Evolutionary conservation across 2,888 invertebrate species (phyloP).

Genomic region (Hydropsyche betteni): DNA sequence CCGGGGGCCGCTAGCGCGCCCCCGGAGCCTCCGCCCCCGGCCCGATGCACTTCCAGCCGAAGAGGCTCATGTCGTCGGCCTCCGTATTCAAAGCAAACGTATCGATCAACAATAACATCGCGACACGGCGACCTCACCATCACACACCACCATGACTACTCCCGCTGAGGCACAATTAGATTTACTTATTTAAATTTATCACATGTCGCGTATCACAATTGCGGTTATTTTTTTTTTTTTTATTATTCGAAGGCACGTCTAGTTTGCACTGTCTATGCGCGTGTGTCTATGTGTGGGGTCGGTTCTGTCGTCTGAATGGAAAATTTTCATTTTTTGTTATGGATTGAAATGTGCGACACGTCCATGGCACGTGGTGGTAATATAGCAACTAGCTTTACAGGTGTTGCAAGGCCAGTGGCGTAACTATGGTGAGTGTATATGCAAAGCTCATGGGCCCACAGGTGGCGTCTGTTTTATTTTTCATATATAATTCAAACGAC

Average conservation of each 20-base stretch:
- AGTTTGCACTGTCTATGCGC: no score
- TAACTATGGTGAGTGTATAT: no score
- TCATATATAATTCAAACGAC: no score
- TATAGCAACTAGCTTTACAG: no score
- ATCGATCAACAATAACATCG: slow-evolving; percentile 31
- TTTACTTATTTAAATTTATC: background rate
- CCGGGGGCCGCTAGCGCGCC: slow-evolving; percentile 58
- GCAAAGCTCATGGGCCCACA: no score
- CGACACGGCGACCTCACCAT: background rate
- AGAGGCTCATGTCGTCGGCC: slow-evolving; percentile 47
- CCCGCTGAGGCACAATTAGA: background rate
- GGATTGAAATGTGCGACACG: no score
- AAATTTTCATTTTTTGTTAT: no score
- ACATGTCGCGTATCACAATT: slow-evolving; percentile 16
- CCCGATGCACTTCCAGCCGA: slow-evolving; percentile 53
- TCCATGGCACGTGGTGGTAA: no score
- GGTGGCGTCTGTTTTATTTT: no score
- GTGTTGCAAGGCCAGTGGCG: no score
- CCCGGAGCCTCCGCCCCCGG: slow-evolving; percentile 54
- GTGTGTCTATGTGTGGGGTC: no score
- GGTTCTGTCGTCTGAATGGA: no score
- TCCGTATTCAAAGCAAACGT: slow-evolving; percentile 18
- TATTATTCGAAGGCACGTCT: background rate
- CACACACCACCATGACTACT: background rate
- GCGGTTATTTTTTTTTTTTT: background rate